Percentiles rank a stretch among this genome's conserved stretches.
phyloP scores from a whole-genome alignment of 2,797 vertebrate genomes.

The Arrhamphus sclerolepis region DNA sequence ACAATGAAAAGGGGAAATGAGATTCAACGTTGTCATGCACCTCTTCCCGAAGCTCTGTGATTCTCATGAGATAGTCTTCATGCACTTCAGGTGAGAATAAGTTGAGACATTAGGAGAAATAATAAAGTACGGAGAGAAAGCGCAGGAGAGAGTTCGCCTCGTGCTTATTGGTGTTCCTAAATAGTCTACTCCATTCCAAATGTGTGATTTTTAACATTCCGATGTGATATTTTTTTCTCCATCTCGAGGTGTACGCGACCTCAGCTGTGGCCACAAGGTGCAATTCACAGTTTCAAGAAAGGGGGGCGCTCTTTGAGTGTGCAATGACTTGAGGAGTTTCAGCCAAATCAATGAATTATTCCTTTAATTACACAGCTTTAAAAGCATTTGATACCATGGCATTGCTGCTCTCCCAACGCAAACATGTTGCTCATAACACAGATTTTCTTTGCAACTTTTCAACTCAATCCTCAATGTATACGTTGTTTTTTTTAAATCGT shows the following conservation, averaged over 20 bases:
- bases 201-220: slow-evolving; percentile 26
- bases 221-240: slow-evolving; percentile 17
- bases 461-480: too few relatives aligned
- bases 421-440: too few relatives aligned
- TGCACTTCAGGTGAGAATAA: slow-evolving; percentile 59
- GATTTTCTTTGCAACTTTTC: too few relatives aligned
- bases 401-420: too few relatives aligned
- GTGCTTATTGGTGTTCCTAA: slow-evolving; percentile 48
- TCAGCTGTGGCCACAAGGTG: slow-evolving; percentile 13
- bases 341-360: slow-evolving; percentile 27
- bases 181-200: slow-evolving; percentile 23
- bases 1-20: slow-evolving; percentile 77
- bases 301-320: slow-evolving; percentile 67
- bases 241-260: slow-evolving; percentile 4
- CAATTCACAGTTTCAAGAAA: slow-evolving; percentile 22
- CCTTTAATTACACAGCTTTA: slow-evolving; percentile 11
- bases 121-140: slow-evolving; percentile 22
- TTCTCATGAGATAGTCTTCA: slow-evolving; percentile 60
- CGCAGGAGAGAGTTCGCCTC: slow-evolving; percentile 18
- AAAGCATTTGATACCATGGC: background rate
- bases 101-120: slow-evolving; percentile 31
- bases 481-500: too few relatives aligned
- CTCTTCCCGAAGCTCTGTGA: slow-evolving; percentile 38
- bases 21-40: slow-evolving; percentile 72
- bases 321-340: slow-evolving; percentile 26